phyloP scores from a whole-genome alignment of 2,797 vertebrate genomes.

The Natrix natrix region DNA sequence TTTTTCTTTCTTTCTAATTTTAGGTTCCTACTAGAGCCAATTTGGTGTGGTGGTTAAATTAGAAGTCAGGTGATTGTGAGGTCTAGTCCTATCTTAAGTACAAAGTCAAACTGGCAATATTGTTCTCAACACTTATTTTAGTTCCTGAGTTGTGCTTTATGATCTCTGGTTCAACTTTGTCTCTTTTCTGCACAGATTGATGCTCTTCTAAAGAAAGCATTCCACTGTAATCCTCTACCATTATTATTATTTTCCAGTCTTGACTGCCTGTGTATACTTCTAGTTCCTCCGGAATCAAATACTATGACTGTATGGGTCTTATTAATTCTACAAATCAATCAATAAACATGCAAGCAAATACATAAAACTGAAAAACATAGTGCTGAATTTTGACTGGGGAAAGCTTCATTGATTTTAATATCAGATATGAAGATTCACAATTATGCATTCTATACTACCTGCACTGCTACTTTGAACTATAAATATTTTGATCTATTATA shows the following conservation, averaged over 20 bases:
- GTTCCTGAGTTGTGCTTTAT: not conserved
- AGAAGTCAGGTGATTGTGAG: not conserved
- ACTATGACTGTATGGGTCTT: not conserved
- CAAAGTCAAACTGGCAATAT: not conserved
- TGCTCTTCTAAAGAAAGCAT: not conserved
- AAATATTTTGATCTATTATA: not conserved
- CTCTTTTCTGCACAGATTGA: not conserved
- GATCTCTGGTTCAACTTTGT: not conserved
- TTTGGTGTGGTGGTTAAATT: constrained; percentile 12
- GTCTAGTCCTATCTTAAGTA: not conserved
- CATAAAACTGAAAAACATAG: not conserved
- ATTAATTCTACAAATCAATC: not conserved
- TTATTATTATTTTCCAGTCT: not conserved
- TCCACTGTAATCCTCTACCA: not conserved
- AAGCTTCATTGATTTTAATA: not conserved
- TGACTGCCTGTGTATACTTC: not conserved
- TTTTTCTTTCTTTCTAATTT: not conserved
- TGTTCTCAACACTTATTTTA: not conserved
- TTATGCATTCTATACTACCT: not conserved
- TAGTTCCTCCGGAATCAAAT: not conserved
- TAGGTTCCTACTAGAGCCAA: constrained; percentile 25
- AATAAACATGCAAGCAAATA: not conserved
- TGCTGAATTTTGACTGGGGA: not conserved
- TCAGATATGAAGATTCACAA: not conserved
- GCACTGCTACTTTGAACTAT: not conserved